Conservation (phyloP, 2,888 invertebrate species). For the Meiosimyza platycephala region DNA sequence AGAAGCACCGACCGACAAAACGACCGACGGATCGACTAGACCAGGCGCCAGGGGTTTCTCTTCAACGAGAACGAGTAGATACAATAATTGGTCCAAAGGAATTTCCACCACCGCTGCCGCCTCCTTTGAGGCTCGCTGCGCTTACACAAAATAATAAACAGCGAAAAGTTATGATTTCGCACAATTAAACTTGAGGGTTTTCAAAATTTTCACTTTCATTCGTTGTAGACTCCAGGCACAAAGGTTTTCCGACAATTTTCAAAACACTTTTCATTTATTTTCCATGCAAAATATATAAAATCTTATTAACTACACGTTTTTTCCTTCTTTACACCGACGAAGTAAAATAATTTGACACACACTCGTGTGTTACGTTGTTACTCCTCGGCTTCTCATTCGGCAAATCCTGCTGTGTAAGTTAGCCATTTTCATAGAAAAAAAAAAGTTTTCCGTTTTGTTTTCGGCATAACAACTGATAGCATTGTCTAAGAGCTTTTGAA, state of each 20-base stretch:
- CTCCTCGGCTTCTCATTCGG: constrained; percentile 31
- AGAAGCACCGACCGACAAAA: background rate
- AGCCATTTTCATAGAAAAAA: constrained; percentile 16
- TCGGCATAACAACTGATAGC: constrained; percentile 30
- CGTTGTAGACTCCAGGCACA: too few species aligned
- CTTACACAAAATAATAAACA: constrained; percentile 8
- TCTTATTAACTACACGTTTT: constrained; percentile 19
- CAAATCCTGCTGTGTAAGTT: constrained; percentile 38
- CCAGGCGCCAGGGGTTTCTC: constrained; percentile 11
- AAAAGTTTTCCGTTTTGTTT: constrained; percentile 3
- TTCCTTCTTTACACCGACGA: constrained; percentile 34
- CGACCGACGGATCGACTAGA: background rate
- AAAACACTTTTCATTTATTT: constrained; percentile 28
- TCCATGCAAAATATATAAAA: constrained; percentile 2
- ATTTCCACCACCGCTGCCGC: constrained; percentile 40
- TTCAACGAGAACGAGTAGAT: constrained; percentile 17
- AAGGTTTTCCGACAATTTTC: constrained; percentile 12
- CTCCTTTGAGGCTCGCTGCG: constrained; percentile 25
- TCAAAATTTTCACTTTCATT: too few species aligned
- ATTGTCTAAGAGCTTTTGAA: constrained; percentile 32
- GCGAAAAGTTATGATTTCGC: constrained; percentile 22
- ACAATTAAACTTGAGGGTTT: background rate
- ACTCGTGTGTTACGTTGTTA: constrained; percentile 38
- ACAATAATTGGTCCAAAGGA: constrained; percentile 49
- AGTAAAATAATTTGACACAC: constrained; percentile 43